These are phyloP conservation scores for Pammene fasciana DNA, from an alignment of 2,888 invertebrate genomes.

Conservation along the genomic window DNA sequence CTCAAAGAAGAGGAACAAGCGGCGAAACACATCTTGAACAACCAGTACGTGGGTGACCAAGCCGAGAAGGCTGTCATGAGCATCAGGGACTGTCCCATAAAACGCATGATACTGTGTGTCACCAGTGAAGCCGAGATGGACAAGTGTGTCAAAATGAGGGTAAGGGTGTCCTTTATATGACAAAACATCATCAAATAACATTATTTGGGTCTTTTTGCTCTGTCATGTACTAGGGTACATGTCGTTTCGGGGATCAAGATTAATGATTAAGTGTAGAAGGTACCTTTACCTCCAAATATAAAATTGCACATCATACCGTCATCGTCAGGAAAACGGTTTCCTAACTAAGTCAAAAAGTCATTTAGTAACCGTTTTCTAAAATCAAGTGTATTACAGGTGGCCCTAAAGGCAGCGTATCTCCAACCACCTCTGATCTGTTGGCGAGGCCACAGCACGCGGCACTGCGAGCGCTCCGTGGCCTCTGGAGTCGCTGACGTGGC, in stretches of 20 bases:
- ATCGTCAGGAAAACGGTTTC: no score
- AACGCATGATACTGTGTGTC: conserved; percentile 93
- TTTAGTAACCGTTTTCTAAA: neutral
- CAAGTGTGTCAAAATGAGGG: conserved; percentile 96
- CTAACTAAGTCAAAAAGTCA: no score
- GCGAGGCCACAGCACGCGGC: conserved; percentile 91
- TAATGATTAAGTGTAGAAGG: no score
- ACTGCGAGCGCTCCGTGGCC: conserved; percentile 89
- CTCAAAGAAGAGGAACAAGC: conserved; percentile 90
- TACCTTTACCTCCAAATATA: no score
- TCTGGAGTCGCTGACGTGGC: conserved; percentile 91
- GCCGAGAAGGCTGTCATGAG: conserved; percentile 88
- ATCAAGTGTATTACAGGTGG: conserved; percentile 82
- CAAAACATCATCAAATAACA: no score
- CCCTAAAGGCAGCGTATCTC: conserved; percentile 92
- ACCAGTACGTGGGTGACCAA: conserved; percentile 82
- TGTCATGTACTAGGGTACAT: no score
- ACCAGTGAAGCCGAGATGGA: conserved; percentile 95
- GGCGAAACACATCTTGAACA: conserved; percentile 88
- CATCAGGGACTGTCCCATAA: conserved; percentile 92
- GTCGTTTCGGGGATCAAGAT: no score
- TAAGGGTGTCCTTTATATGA: conserved; percentile 60
- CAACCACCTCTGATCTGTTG: conserved; percentile 92
- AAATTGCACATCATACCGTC: no score
- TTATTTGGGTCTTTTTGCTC: no score